Evolutionary conservation across 2,113 vertebrate genomes (phyloP), one percentile per base, ranked within the genome.

Genomic region (Sprattus sprattus): DNA sequence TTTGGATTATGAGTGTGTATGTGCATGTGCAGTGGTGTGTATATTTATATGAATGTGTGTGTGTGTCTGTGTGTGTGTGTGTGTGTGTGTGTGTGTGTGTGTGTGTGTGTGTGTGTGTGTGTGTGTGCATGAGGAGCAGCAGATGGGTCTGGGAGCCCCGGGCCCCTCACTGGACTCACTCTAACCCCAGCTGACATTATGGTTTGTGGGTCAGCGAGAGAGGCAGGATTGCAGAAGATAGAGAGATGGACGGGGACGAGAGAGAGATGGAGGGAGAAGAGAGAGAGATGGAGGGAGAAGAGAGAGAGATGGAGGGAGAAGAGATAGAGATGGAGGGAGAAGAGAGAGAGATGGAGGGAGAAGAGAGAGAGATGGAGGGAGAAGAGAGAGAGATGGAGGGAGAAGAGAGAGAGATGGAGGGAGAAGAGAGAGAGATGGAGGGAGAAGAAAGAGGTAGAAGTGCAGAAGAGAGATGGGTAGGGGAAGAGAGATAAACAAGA

Each of bases 41-140:
- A 20, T n/a, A 20, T 64, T 18, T 64, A 20, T 64, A 20, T 64
- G 57, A 22, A 20, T 22, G 57, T 16, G 13, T 54, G 16, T 60
- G 64, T 32, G n/a, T 71, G 64, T 71, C 25, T 10, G 78, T 44
- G 84, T n/a, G 32, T 52, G 67, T 28, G 46, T 54, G 50, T 54
- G 16, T 18, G 50, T 54, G 50, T 16, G 16, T 16, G 75, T 44
- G 75, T 52, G 67, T 81, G 84, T 22, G 75, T 52, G 64, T 32
- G 83, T 78, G 67, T 20, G 46, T n/a, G 64, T 75, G 9, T 16
- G 84, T 44, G 84, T 45, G 75, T 52, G 67, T 28, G 49, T 44
- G 49, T 52, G 67, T 81, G 84, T 22, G 75, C 44, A 45, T 32
- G 67, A 50, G 67, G 20, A 92, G 93, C 4, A 91, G 94, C 94